Evolutionary conservation across 2,797 vertebrate genomes (phyloP), one percentile per base, ranked within the genome.

Genomic region (Furcifer pardalis): DNA sequence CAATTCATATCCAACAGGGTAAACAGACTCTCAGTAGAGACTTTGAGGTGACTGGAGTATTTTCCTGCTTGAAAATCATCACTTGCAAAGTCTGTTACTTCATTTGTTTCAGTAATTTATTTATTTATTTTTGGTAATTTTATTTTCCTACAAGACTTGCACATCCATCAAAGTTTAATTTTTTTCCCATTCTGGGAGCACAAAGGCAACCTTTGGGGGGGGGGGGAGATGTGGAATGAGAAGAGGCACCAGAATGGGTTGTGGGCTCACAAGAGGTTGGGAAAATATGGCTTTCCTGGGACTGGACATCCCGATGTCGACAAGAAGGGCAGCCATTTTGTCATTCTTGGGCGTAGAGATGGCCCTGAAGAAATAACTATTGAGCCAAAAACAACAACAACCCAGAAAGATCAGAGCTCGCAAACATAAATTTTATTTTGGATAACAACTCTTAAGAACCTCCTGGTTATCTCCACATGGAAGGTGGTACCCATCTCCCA

Each of bases 171-270:
- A 30, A 30, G 2, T 15, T 46, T 7, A 72, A 9, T 15, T 73
- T 73, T n/a, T 42, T 2, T 44, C 44, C 27, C 32, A 81, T 81
- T 84, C 88, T 84, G 74, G 87, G 81, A 76, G 63, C 27, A 62
- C 81, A 76, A 74, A 71, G 44, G 79, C 77, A 66, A 66, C 1
- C 49, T 32, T n/a, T n/a, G n/a, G n/a, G n/a, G n/a, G n/a, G n/a
- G n/a, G n/a, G n/a, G n/a, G n/a, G n/a, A n/a, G n/a, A n/a, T n/a
- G n/a, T n/a, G n/a, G 10, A 23, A 56, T 59, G n/a, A 0, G 3
- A 5, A 0, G 79, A 2, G 86, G 0, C 37, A 75, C 65, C 85
- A 37, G 5, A 65, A 2, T 0, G 12, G 49, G 4, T 19, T 27
- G 23, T 5, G 21, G 5, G 10, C 5, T 25, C 71, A 49, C 35